These are phyloP conservation scores for Dicerorhinus sumatrensis DNA, from an alignment of 2,113 vertebrate genomes.

Conservation along the genomic window DNA sequence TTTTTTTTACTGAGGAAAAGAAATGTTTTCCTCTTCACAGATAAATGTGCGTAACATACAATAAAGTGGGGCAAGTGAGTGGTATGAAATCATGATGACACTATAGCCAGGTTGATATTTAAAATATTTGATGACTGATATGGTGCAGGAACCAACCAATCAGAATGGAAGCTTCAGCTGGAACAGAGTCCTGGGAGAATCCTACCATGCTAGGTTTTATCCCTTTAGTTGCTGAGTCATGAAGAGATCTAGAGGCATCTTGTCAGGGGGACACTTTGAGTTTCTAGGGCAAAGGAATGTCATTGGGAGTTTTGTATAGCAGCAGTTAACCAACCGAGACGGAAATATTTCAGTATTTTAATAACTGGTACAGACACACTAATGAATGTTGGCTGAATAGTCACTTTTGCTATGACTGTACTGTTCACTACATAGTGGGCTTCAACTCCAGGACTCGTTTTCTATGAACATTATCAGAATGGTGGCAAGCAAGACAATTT, in stretches of 20 bases:
- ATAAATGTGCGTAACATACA: not conserved
- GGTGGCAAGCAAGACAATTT: not conserved
- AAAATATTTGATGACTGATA: not conserved
- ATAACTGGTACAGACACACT: not conserved
- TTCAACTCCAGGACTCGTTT: not conserved
- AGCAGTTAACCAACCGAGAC: not conserved
- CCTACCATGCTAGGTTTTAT: not conserved
- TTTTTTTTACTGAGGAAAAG: slow-evolving; percentile 17
- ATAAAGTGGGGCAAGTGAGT: not conserved
- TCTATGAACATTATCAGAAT: not conserved
- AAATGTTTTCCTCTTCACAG: not conserved
- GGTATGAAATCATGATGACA: not conserved
- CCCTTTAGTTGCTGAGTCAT: not conserved
- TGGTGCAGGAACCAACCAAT: not conserved
- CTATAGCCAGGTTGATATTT: not conserved
- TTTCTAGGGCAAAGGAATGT: not conserved
- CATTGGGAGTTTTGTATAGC: not conserved
- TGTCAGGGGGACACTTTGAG: not conserved
- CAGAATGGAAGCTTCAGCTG: not conserved
- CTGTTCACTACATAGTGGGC: not conserved
- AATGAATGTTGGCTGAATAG: not conserved
- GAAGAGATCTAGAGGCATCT: not conserved
- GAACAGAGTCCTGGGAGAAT: not conserved
- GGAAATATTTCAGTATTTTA: slow-evolving; percentile 2
- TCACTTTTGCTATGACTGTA: not conserved